Percentiles rank a stretch among this genome's conserved stretches.
Evolutionary conservation across 2,113 vertebrate genomes (phyloP).

Genomic region (Pygoscelis antarcticus): DNA sequence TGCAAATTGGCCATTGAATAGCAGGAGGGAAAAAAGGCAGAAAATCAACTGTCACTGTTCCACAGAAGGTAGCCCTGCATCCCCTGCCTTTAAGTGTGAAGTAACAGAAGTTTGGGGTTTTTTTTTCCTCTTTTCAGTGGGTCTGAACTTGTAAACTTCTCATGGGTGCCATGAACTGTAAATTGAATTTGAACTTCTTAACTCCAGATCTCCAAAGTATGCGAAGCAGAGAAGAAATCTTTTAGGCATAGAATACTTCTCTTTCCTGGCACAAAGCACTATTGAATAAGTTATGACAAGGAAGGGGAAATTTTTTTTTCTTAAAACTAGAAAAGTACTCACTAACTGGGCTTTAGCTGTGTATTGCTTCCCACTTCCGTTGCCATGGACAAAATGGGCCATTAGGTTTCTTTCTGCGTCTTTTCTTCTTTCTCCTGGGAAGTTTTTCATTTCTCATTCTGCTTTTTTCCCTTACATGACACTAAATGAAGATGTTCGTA

Average conservation of each 20-base stretch:
- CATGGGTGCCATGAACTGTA: neutral
- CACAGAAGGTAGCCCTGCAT: neutral
- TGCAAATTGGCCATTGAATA: neutral
- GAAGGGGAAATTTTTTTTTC: neutral
- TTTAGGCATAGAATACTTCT: neutral
- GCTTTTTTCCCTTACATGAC: neutral
- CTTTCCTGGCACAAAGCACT: neutral
- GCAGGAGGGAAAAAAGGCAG: neutral
- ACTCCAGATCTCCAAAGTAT: neutral
- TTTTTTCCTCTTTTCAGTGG: neutral
- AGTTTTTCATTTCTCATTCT: neutral
- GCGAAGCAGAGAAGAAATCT: neutral
- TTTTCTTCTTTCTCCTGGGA: neutral
- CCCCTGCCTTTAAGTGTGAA: neutral
- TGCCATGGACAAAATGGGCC: neutral
- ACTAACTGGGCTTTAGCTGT: neutral
- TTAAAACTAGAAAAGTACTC: neutral
- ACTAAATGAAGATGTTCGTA: neutral
- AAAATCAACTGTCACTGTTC: neutral
- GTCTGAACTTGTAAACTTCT: neutral
- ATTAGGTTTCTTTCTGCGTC: neutral
- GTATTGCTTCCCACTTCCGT: neutral
- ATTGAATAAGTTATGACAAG: neutral
- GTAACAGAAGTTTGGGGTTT: neutral
- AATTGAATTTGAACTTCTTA: constrained; percentile 23